Evolutionary conservation across 2,797 vertebrate genomes (phyloP).

Genomic region (Hapalemur alaotrensis): DNA sequence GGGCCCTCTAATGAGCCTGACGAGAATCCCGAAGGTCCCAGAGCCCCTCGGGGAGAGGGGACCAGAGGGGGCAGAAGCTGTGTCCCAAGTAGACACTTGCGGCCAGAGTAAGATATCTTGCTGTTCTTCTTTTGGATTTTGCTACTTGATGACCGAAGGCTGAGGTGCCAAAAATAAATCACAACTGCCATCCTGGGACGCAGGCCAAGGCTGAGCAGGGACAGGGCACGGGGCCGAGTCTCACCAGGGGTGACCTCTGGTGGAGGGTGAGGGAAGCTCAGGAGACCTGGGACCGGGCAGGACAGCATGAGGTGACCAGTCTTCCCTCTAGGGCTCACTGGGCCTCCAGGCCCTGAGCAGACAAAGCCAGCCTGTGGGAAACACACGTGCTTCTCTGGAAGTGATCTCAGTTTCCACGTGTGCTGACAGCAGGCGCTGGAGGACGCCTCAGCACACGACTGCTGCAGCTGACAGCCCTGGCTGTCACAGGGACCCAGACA

Average conservation of each 20-base stretch:
- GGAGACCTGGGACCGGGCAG: not conserved
- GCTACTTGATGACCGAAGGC: slow-evolving; percentile 60
- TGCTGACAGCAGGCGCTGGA: not conserved
- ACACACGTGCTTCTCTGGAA: not conserved
- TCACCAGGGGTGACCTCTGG: slow-evolving; percentile 31
- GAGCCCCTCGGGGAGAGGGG: not conserved
- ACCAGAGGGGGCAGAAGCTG: not conserved
- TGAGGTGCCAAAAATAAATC: slow-evolving; percentile 72
- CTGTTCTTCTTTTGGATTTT: slow-evolving; percentile 39
- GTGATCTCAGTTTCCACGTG: not conserved
- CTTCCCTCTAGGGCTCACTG: not conserved
- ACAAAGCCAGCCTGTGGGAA: not conserved
- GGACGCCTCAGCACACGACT: fast-evolving
- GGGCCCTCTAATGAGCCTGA: not conserved
- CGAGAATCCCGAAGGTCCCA: not conserved
- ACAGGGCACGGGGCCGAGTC: not conserved
- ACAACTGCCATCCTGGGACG: slow-evolving; percentile 48
- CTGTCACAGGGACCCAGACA: not conserved
- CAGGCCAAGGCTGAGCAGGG: slow-evolving; percentile 26
- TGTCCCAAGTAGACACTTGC: not conserved
- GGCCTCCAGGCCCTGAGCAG: not conserved
- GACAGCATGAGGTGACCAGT: not conserved
- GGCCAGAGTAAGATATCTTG: not conserved
- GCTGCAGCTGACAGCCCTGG: not conserved
- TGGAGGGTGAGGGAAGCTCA: not conserved